Conservation (phyloP, 2,888 invertebrate genomes). For the Anaspis maculata region DNA sequence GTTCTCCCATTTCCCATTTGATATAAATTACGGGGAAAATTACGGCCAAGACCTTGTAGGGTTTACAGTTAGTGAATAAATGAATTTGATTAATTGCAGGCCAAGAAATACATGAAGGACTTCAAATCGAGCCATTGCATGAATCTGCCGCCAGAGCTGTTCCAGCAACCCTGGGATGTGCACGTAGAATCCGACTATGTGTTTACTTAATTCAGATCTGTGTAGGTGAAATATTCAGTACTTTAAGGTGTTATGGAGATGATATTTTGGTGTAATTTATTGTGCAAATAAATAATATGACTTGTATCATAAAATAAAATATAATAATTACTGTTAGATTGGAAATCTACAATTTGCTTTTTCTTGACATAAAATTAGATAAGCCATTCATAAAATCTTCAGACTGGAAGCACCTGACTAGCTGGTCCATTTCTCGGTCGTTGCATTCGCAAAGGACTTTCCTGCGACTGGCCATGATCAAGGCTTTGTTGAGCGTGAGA, state of each 20-base stretch:
- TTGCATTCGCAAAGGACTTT: conserved; percentile 58
- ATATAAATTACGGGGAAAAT: no score
- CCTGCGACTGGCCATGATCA: conserved; percentile 54
- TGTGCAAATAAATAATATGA: no score
- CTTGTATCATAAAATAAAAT: no score
- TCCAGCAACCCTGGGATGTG: conserved; percentile 51
- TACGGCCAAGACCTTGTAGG: no score
- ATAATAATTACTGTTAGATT: no score
- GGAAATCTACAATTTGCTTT: conserved; percentile 38
- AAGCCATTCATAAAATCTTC: conserved; percentile 59
- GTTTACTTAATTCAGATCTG: conserved; percentile 33
- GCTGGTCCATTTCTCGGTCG: conserved; percentile 56
- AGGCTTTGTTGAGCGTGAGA: conserved; percentile 59
- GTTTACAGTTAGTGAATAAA: no score
- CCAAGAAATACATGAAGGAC: conserved; percentile 71
- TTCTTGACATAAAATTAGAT: conserved; percentile 44
- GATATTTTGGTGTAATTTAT: no score
- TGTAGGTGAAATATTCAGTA: no score
- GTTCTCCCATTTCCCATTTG: no score
- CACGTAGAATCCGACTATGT: conserved; percentile 37
- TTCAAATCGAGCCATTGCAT: conserved; percentile 81
- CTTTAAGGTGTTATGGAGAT: no score
- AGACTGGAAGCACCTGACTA: conserved; percentile 56
- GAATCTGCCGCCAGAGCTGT: conserved; percentile 61
- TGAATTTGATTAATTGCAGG: no score